Conservation (phyloP, 2,113 vertebrate species). For the Hippopotamus amphibius region DNA sequence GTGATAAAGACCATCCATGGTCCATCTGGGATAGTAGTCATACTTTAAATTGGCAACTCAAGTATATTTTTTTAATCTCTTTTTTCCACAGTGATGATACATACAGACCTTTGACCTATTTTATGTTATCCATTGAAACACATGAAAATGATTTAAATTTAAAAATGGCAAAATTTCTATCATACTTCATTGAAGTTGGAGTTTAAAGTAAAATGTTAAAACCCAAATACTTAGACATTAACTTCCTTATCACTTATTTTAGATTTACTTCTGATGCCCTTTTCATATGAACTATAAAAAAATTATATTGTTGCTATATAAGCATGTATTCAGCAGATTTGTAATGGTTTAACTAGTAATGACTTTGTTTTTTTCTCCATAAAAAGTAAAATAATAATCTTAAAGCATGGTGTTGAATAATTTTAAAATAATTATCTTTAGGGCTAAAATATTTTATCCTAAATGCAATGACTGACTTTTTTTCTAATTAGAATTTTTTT, state of each 20-base stretch:
- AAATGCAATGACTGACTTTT: constrained; percentile 1
- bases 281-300: not conserved
- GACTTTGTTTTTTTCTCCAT: constrained; percentile 12
- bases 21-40: not conserved
- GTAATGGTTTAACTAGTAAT: not conserved
- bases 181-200: not conserved
- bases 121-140: not conserved
- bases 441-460: constrained; percentile 47
- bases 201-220: constrained; percentile 53
- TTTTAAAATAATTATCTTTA: constrained; percentile 29
- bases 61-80: constrained; percentile 41
- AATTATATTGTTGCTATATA: not conserved
- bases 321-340: constrained; percentile 6
- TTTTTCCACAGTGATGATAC: not conserved
- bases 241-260: constrained; percentile 19
- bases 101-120: not conserved
- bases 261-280: constrained; percentile 20
- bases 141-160: constrained; percentile 30
- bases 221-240: constrained; percentile 26
- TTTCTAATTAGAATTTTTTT: constrained; percentile 59
- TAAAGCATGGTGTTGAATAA: not conserved
- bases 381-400: constrained; percentile 48
- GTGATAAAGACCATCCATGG: not conserved
- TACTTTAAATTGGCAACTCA: not conserved
- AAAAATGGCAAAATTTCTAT: constrained; percentile 1